phyloP scores from a whole-genome alignment of 2,113 vertebrate genomes.

The Cynoglossus semilaevis region DNA sequence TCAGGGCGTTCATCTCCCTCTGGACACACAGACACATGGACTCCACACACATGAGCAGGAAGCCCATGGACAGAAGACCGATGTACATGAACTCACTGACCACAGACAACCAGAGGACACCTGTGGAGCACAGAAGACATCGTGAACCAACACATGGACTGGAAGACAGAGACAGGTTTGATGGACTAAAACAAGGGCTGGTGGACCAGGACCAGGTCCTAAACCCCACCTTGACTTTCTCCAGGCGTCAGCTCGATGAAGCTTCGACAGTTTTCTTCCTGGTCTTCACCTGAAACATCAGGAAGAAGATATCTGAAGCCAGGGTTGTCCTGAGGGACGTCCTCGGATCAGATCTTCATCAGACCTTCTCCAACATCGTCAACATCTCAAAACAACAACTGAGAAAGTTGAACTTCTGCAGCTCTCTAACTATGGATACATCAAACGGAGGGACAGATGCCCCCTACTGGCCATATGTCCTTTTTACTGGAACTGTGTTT shows the following conservation, averaged over 20 bases:
- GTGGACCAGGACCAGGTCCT: not conserved
- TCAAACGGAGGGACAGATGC: no score
- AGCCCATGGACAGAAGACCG: slow-evolving; percentile 77
- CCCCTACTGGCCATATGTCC: no score
- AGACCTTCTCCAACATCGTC: no score
- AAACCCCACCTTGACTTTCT: slow-evolving; percentile 79
- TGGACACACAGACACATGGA: slow-evolving; percentile 71
- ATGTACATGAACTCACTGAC: slow-evolving; percentile 82
- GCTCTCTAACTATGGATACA: no score
- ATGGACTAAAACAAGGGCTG: not conserved
- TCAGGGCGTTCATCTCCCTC: slow-evolving; percentile 79
- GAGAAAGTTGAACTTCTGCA: no score
- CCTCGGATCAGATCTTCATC: no score
- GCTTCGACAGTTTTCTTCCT: slow-evolving; percentile 81
- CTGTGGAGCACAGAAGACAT: slow-evolving; percentile 45
- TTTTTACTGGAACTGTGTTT: not conserved
- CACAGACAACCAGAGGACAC: slow-evolving; percentile 82
- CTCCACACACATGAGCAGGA: slow-evolving; percentile 82
- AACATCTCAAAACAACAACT: no score
- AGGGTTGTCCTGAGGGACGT: no score
- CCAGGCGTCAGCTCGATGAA: slow-evolving; percentile 82
- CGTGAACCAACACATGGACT: no score
- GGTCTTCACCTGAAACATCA: slow-evolving; percentile 46
- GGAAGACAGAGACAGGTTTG: not conserved
- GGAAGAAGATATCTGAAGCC: no score